These are phyloP conservation scores for Propithecus deckenii DNA, from an alignment of 2,797 vertebrate genomes.

Conservation along the genomic window DNA sequence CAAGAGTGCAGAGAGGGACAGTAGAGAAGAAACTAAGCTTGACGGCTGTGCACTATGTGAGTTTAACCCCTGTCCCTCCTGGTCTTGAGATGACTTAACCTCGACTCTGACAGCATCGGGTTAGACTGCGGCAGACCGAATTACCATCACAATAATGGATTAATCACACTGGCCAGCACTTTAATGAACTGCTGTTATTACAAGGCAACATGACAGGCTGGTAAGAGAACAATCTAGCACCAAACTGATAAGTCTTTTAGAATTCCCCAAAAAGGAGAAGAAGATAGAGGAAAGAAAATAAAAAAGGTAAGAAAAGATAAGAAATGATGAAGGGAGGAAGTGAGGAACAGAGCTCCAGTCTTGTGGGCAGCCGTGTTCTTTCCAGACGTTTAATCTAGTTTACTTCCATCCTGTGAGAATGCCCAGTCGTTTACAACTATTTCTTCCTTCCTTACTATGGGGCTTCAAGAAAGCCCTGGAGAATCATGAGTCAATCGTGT, in stretches of 20 bases:
- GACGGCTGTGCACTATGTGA: accelerated
- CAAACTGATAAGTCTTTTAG: neutral
- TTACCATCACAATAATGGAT: neutral
- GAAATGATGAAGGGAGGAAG: neutral
- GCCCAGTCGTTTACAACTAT: neutral
- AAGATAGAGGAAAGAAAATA: neutral
- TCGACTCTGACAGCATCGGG: neutral
- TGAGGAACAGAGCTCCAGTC: neutral
- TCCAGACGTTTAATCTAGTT: neutral
- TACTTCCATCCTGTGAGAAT: neutral
- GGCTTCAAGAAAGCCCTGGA: too few relatives aligned
- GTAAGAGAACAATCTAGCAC: neutral
- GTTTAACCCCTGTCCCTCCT: neutral
- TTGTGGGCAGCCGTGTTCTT: neutral
- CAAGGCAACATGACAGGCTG: neutral
- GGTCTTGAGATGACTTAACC: neutral
- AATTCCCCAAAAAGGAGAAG: neutral
- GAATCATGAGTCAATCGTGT: accelerated
- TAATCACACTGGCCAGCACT: neutral
- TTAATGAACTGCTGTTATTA: neutral
- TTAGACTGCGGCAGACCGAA: neutral
- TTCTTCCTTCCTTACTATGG: neutral
- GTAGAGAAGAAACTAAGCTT: accelerated
- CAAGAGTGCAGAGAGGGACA: neutral
- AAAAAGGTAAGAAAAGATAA: neutral